Evolutionary conservation across 2,113 vertebrate genomes (phyloP).

Genomic region (Prietella phreatophila): DNA sequence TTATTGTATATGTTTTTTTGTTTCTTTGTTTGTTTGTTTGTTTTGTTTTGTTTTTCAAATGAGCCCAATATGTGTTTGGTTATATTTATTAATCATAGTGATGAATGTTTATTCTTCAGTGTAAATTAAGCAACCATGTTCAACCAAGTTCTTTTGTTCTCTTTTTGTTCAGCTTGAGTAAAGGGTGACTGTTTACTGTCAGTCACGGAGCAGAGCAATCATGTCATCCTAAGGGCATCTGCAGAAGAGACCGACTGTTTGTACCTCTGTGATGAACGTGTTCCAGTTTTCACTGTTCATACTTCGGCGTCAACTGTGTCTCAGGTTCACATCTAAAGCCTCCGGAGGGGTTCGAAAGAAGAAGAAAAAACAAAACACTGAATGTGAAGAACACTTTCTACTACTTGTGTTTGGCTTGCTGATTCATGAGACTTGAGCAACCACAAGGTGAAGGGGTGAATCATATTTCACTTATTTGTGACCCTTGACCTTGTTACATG

Average conservation of each 20-base stretch:
- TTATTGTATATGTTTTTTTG: not conserved
- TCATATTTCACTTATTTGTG: conserved; percentile 44
- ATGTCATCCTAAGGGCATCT: not conserved
- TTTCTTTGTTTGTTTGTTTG: too few relatives aligned
- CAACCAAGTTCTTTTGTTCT: not conserved
- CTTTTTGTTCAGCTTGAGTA: not conserved
- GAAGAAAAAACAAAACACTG: too few relatives aligned
- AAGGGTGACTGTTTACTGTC: not conserved
- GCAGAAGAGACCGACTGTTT: not conserved
- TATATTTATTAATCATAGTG: not conserved
- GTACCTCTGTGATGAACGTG: not conserved
- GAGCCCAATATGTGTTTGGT: not conserved
- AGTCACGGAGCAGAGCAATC: not conserved
- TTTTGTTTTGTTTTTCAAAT: not conserved
- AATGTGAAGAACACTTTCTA: not conserved
- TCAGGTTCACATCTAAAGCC: not conserved
- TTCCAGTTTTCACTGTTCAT: conserved; percentile 46
- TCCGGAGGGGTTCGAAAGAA: not conserved
- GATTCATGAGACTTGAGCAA: conserved; percentile 11
- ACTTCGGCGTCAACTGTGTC: conserved; percentile 64
- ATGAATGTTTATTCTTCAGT: not conserved
- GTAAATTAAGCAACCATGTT: not conserved
- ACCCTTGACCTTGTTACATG: conserved; percentile 19
- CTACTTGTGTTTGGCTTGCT: conserved; percentile 20
- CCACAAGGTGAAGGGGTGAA: conserved; percentile 37